These are phyloP conservation scores for Trissolcus basalis DNA, from an alignment of 1,140 invertebrate genomes.

Conservation along the genomic window DNA sequence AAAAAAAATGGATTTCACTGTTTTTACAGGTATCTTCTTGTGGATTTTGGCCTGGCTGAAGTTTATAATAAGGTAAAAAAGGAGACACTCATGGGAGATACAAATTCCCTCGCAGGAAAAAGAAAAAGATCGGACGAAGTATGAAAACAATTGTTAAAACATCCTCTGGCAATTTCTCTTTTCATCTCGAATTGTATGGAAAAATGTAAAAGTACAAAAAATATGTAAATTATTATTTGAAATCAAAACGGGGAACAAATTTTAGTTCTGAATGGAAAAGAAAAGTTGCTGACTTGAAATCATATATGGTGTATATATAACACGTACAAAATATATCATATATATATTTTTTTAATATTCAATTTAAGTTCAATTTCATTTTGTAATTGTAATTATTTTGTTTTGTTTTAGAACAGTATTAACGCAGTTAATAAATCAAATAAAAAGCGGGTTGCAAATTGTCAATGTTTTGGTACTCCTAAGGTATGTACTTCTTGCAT, in stretches of 20 bases:
- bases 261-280: too few relatives aligned
- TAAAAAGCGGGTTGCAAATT: conserved; percentile 66
- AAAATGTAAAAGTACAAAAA: too few relatives aligned
- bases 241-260: too few relatives aligned
- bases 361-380: too few relatives aligned
- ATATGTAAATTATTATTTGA: too few relatives aligned
- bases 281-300: too few relatives aligned
- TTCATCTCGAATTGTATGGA: too few relatives aligned
- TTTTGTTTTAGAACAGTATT: conserved; percentile 61
- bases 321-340: too few relatives aligned
- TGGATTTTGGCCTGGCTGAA: conserved; percentile 94
- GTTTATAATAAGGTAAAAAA: conserved; percentile 66
- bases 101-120: conserved; percentile 47
- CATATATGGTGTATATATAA: too few relatives aligned
- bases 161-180: not conserved
- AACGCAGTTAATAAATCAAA: conserved; percentile 55
- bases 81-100: conserved; percentile 14
- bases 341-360: too few relatives aligned
- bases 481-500: conserved; percentile 81
- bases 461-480: conserved; percentile 81
- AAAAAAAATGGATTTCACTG: conserved; percentile 12
- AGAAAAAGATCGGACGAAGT: conserved; percentile 68
- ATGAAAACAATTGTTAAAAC: not conserved
- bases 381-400: too few relatives aligned
- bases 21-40: conserved; percentile 81